phyloP scores from a whole-genome alignment of 2,113 vertebrate species.

The Poeciliopsis prolifica region DNA sequence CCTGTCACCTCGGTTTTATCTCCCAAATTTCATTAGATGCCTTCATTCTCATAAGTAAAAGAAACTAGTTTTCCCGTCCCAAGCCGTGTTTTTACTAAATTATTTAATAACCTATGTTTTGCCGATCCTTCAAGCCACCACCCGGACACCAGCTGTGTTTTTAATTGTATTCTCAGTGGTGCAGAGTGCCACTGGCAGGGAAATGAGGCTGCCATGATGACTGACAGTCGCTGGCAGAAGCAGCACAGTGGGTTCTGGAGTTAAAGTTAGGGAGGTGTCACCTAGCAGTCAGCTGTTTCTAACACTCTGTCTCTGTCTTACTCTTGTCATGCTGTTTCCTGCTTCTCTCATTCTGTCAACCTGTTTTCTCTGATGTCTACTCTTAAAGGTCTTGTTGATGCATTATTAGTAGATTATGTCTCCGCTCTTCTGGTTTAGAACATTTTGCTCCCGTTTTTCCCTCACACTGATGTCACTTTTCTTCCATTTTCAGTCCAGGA shows the following conservation, averaged over 20 bases:
- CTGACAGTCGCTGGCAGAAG: slow-evolving; percentile 70
- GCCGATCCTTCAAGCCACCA: slow-evolving; percentile 30
- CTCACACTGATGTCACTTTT: neutral
- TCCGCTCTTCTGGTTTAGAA: neutral
- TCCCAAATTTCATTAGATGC: neutral
- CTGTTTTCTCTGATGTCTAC: slow-evolving; percentile 16
- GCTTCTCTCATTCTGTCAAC: slow-evolving; percentile 20
- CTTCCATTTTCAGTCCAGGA: slow-evolving; percentile 57
- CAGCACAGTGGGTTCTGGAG: slow-evolving; percentile 66
- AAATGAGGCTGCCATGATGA: slow-evolving; percentile 70
- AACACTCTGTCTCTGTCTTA: slow-evolving; percentile 54
- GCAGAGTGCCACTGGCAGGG: slow-evolving; percentile 66
- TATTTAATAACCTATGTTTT: slow-evolving; percentile 42
- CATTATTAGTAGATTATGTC: neutral
- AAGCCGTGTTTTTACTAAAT: slow-evolving; percentile 8
- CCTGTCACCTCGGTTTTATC: neutral
- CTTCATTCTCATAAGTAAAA: neutral
- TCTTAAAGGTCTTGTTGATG: slow-evolving; percentile 13
- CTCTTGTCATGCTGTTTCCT: slow-evolving; percentile 56
- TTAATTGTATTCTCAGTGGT: slow-evolving; percentile 70
- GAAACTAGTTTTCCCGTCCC: slow-evolving; percentile 8
- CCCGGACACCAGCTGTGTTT: slow-evolving; percentile 60
- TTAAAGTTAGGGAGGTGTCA: slow-evolving; percentile 68
- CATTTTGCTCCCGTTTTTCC: neutral
- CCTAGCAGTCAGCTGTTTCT: slow-evolving; percentile 59